Conservation (phyloP, 2,888 invertebrate species). For the Drosophila atroscutellata region DNA sequence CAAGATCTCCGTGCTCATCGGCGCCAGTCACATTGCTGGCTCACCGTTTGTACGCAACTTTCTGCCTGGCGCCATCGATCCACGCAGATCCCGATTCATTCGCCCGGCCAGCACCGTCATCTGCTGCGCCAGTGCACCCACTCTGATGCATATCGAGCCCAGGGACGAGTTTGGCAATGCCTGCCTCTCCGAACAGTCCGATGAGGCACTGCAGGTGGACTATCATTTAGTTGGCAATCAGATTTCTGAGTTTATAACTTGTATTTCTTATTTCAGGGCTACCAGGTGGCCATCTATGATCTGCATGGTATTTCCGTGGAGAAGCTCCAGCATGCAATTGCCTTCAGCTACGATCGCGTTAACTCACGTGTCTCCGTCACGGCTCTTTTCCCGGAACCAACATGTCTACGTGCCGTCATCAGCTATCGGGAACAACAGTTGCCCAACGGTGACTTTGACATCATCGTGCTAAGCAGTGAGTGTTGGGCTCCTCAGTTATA, state of each 20-base stretch:
- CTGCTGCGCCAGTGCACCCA: conserved; percentile 91
- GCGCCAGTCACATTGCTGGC: conserved; percentile 92
- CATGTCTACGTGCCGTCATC: conserved; percentile 93
- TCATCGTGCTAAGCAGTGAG: conserved; percentile 95
- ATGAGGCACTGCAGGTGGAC: conserved; percentile 87
- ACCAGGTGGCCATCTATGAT: conserved; percentile 87
- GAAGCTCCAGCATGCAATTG: conserved; percentile 86
- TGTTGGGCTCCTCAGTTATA: conserved; percentile 42
- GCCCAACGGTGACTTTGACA: conserved; percentile 96
- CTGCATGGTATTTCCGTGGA: conserved; percentile 87
- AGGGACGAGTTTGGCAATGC: conserved; percentile 95
- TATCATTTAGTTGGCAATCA: too few species aligned
- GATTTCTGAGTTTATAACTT: background rate
- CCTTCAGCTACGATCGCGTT: conserved; percentile 91
- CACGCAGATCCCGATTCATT: conserved; percentile 92
- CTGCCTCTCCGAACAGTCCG: conserved; percentile 88
- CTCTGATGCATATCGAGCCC: conserved; percentile 94
- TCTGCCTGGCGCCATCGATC: conserved; percentile 93
- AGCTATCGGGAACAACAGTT: conserved; percentile 90
- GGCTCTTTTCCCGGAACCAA: conserved; percentile 91
- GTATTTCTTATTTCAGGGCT: conserved; percentile 86
- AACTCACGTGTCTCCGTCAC: conserved; percentile 92
- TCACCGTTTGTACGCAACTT: conserved; percentile 94
- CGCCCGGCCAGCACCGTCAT: conserved; percentile 94
- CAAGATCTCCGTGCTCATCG: conserved; percentile 93